Base-by-base conservation (phyloP, 2,888 invertebrate genomes). In the Polydrusus pterygomalis region DNA sequence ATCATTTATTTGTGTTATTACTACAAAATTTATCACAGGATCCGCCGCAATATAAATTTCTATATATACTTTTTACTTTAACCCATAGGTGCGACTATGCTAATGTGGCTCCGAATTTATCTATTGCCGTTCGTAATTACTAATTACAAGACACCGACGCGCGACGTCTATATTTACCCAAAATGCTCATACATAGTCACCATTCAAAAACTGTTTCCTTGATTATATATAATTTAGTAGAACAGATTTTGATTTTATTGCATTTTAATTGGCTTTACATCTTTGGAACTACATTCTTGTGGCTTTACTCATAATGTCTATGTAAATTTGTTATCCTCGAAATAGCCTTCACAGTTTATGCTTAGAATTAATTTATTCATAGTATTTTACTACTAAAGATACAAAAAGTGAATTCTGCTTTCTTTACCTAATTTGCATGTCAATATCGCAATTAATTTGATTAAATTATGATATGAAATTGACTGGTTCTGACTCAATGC, bases 261-360 rank as follows among this genome's bases (percentile, higher is more conserved):
- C 76, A 64, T 76, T 76, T 72, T 76, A 76, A 76, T 76, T 76
- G 68, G 72, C 64, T 62, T 72, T 47, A 75, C 64, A 70, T 70
- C 75, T 70, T 30, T 60, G 40, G 60, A 40, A 65, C 71, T 54
- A 69, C 76, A 76, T 76, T 76, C 76, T 63, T 76, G 68, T 54
- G 34, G 72, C 72, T 73, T 76, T 76, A 72, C 56, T 76, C 76
- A 76, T 62, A 54, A 60, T 25, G 68, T 30, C 51, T 75, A 75
- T 75, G 75, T 71, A 75, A 75, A 75, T 71, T 20, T 15, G 20
- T 45, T 64, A 45, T 51, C 49, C 45, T 54, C 38, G 30, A 51
- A 58, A 56, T 47, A 70, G 67, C 75, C 70, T 75, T 70, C 49
- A 49, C 40, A 54, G 58, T 65, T 74, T 69, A 58, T 13, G 49